Evolutionary conservation across 2,113 vertebrate species (phyloP).

Genomic region (Alligator mississippiensis): DNA sequence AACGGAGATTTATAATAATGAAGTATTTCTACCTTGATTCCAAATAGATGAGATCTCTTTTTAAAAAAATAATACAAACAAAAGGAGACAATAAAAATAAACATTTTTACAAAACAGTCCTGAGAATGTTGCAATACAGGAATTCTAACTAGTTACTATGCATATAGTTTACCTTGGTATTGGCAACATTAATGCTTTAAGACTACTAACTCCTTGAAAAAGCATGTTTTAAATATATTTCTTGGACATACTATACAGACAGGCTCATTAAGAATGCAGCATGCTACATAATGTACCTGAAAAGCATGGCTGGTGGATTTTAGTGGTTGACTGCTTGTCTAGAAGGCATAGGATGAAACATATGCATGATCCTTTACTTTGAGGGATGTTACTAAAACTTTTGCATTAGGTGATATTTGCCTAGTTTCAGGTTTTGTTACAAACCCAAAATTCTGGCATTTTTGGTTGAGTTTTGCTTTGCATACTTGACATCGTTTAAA

Average conservation of each 20-base stretch:
- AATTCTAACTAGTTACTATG: background rate
- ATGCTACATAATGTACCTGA: background rate
- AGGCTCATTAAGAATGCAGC: background rate
- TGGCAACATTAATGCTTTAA: background rate
- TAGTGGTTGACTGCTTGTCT: background rate
- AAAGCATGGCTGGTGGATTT: background rate
- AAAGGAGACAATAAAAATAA: background rate
- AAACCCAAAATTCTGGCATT: background rate
- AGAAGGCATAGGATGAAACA: background rate
- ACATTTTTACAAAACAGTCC: background rate
- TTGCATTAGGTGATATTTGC: background rate
- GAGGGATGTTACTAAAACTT: background rate
- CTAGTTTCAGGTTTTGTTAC: conserved; percentile 12
- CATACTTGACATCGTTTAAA: conserved; percentile 26
- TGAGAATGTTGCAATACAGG: background rate
- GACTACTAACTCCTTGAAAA: background rate
- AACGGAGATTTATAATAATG: background rate
- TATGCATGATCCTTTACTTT: background rate
- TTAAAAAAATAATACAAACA: background rate
- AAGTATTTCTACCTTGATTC: background rate
- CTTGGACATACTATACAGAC: background rate
- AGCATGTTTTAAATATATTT: background rate
- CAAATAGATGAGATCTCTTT: conserved; percentile 9
- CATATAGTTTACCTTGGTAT: background rate
- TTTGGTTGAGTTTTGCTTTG: conserved; percentile 21